These are phyloP conservation scores for Limnephilus rhombicus DNA, from an alignment of 2,888 invertebrate genomes.

Conservation along the genomic window DNA sequence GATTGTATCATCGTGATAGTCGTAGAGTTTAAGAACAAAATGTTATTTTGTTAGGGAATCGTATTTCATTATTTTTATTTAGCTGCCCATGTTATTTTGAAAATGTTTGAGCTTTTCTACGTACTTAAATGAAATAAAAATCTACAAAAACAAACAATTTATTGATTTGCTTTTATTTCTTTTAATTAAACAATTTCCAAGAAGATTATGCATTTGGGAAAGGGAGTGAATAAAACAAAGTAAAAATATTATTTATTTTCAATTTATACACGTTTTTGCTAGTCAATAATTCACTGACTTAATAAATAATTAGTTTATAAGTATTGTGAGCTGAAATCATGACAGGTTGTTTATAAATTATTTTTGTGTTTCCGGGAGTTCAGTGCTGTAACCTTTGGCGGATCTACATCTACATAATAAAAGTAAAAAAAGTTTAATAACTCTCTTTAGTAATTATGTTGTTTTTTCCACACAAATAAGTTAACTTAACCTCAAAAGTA, in stretches of 20 bases:
- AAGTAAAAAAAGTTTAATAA: too few species aligned
- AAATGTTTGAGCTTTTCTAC: constrained; percentile 4
- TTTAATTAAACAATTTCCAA: background rate
- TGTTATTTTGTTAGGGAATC: too few species aligned
- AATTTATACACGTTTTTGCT: constrained; percentile 24
- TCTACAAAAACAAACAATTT: constrained; percentile 31
- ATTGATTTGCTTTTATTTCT: constrained; percentile 16
- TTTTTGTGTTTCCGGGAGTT: too few species aligned
- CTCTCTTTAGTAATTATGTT: too few species aligned
- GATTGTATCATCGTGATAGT: too few species aligned
- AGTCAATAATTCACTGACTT: constrained; percentile 10
- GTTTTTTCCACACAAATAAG: too few species aligned
- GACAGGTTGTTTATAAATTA: background rate
- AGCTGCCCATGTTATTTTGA: background rate
- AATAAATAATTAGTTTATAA: constrained; percentile 4
- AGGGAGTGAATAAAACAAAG: constrained; percentile 38
- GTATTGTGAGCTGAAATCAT: background rate
- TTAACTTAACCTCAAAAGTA: too few species aligned
- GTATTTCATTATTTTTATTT: background rate
- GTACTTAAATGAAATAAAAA: constrained; percentile 33
- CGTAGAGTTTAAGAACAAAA: too few species aligned
- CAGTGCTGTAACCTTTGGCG: too few species aligned
- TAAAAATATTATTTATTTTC: constrained; percentile 22
- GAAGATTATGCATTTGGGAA: background rate
- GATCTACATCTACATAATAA: too few species aligned